phyloP scores from a whole-genome alignment of 1,140 invertebrate genomes.

The Ooceraea biroi region DNA sequence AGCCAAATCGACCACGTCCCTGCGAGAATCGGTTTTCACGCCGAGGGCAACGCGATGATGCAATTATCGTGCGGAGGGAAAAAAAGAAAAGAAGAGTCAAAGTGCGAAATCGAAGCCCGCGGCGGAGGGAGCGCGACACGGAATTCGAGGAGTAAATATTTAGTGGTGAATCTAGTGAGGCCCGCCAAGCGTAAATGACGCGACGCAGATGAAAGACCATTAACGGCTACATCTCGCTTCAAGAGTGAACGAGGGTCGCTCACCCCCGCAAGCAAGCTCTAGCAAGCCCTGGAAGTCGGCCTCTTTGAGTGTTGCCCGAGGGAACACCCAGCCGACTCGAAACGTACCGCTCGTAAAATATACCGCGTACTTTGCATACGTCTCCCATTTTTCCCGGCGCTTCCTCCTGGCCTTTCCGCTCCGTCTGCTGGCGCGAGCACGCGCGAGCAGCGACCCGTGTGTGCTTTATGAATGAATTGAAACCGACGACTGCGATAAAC shows the following conservation, averaged over 20 bases:
- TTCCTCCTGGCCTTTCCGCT: not conserved
- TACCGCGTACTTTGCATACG: constrained; percentile 58
- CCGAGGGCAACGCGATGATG: constrained; percentile 28
- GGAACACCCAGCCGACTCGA: constrained; percentile 41
- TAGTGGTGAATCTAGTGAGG: constrained; percentile 27
- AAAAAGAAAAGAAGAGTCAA: constrained; percentile 50
- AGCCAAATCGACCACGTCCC: not conserved
- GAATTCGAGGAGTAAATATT: constrained; percentile 62
- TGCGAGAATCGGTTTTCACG: constrained; percentile 34
- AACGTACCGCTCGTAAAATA: constrained; percentile 62
- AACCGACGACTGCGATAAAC: not conserved
- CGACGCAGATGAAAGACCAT: constrained; percentile 65
- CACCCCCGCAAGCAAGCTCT: not conserved
- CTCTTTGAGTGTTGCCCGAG: constrained; percentile 24
- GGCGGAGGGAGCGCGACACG: constrained; percentile 8
- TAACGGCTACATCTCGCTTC: constrained; percentile 62
- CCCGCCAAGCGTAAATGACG: constrained; percentile 53
- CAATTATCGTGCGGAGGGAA: constrained; percentile 40
- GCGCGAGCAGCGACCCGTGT: not conserved
- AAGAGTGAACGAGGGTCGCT: constrained; percentile 46
- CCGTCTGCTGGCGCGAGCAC: not conserved
- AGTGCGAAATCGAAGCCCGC: not conserved
- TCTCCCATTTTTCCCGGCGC: constrained; percentile 33
- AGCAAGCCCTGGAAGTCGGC: constrained; percentile 30
- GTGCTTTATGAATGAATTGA: constrained; percentile 40